These are phyloP conservation scores for Muricea muricata DNA, from an alignment of 92 coral and sea anemone species.

Conservation along the genomic window DNA sequence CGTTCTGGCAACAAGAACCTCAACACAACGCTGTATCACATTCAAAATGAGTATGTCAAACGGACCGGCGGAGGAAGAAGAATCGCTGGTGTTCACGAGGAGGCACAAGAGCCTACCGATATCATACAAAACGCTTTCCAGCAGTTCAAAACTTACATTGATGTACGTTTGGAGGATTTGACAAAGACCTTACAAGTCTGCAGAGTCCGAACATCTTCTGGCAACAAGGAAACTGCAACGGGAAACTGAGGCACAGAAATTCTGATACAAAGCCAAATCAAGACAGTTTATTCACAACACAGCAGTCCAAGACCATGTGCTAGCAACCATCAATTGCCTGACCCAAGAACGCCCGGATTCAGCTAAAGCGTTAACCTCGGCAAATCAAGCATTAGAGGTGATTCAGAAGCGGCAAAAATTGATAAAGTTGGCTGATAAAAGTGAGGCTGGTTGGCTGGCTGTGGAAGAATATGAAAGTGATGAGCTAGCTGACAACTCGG, in stretches of 20 bases:
- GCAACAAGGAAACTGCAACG: constrained; percentile 38
- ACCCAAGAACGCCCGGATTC: not conserved
- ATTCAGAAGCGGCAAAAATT: constrained; percentile 49
- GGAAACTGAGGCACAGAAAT: constrained; percentile 43
- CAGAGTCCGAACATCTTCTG: not conserved
- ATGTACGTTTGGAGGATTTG: not conserved
- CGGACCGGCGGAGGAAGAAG: too few relatives aligned
- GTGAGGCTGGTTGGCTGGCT: constrained; percentile 59
- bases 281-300: constrained; percentile 49
- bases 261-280: constrained; percentile 41
- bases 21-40: too few relatives aligned
- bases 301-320: constrained; percentile 40
- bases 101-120: too few relatives aligned
- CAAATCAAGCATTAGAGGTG: constrained; percentile 25
- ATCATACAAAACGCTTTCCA: too few relatives aligned
- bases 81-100: too few relatives aligned
- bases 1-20: too few relatives aligned
- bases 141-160: constrained; percentile 21
- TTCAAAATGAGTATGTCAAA: too few relatives aligned
- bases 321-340: not conserved
- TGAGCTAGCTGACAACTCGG: constrained; percentile 46
- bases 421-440: constrained; percentile 42
- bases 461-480: constrained; percentile 56
- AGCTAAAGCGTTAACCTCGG: constrained; percentile 20
- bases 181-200: not conserved